A percentile compares a stretch with the other conserved stretches of the same genome.
Conservation (phyloP, 2,113 vertebrate genomes). For the Sitta europaea region DNA sequence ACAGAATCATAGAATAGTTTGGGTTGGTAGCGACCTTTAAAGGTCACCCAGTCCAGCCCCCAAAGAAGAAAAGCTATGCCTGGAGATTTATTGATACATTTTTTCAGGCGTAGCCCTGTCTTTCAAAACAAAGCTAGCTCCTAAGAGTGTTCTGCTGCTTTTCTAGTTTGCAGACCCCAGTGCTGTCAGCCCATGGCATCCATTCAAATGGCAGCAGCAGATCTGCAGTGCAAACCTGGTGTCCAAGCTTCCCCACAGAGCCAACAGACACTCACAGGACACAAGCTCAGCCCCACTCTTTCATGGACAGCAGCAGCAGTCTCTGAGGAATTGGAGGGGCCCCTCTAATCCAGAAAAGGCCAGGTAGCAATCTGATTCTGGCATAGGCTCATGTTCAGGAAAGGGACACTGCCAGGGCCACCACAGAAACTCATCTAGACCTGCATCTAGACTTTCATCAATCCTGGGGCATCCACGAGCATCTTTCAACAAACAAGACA, state of each 20-base stretch:
- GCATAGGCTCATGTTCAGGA: background rate
- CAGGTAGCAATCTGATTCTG: background rate
- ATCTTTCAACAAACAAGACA: background rate
- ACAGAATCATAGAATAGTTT: background rate
- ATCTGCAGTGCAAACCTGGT: background rate
- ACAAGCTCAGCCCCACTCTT: background rate
- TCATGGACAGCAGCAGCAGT: background rate
- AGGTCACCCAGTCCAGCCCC: background rate
- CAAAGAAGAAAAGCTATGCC: background rate
- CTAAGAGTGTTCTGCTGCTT: background rate
- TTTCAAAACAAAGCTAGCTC: background rate
- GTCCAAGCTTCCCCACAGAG: background rate
- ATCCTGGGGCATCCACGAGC: background rate
- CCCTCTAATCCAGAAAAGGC: background rate
- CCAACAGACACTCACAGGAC: background rate
- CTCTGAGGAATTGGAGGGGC: background rate
- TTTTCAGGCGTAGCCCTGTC: background rate
- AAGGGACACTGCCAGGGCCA: background rate
- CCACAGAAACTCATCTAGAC: background rate
- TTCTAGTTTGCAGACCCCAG: background rate
- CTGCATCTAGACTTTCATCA: background rate
- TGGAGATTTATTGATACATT: background rate
- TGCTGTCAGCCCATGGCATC: background rate
- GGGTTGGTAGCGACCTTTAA: background rate
- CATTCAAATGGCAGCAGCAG: background rate